Conservation (phyloP, 2,113 vertebrate species). For the Balaenoptera acutorostrata region DNA sequence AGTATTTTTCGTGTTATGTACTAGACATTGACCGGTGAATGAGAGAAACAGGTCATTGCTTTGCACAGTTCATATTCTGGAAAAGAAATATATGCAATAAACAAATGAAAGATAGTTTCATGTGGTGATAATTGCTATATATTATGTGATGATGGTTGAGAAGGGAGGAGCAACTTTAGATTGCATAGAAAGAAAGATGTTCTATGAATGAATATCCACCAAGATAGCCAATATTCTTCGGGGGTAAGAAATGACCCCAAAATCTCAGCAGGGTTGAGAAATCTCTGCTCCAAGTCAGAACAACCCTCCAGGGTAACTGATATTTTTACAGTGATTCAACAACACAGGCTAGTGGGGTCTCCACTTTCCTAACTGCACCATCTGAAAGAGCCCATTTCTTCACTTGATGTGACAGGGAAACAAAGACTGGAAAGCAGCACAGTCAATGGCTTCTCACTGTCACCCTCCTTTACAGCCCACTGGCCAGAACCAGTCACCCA, state of each 20-base stretch:
- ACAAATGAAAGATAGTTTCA: not conserved
- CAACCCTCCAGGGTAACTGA: not conserved
- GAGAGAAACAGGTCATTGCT: not conserved
- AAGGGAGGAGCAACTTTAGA: not conserved
- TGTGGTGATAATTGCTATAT: not conserved
- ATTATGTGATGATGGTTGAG: not conserved
- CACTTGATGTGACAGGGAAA: not conserved
- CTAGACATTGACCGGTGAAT: not conserved
- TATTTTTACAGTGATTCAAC: not conserved
- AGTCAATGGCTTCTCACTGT: not conserved
- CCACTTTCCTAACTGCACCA: not conserved
- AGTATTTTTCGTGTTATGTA: not conserved
- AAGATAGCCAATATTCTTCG: not conserved
- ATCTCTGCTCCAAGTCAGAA: not conserved
- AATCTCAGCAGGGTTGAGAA: not conserved
- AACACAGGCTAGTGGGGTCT: not conserved
- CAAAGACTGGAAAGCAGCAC: not conserved
- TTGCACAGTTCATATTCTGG: not conserved
- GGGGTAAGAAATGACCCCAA: not conserved
- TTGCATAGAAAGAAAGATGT: not conserved
- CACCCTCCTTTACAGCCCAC: not conserved
- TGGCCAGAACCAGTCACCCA: not conserved
- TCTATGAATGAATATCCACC: not conserved
- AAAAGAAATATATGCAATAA: not conserved
- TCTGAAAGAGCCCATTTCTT: not conserved